Evolutionary conservation across 2,888 invertebrate species (phyloP).

Genomic region (Macaria notata): DNA sequence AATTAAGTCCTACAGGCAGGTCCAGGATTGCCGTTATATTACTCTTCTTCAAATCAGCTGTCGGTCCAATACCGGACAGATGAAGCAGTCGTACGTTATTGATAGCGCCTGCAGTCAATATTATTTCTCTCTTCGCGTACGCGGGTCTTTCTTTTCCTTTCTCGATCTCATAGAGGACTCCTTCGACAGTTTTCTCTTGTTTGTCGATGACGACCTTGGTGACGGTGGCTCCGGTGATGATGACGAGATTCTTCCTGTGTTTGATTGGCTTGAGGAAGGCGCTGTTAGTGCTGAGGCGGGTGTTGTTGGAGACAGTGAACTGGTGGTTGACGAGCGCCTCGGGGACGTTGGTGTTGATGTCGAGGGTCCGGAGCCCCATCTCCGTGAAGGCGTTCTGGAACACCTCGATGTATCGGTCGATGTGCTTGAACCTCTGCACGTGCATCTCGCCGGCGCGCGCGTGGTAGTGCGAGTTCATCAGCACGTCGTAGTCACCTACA

Average conservation of each 20-base stretch:
- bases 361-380: slow-evolving; percentile 67
- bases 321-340: slow-evolving; percentile 74
- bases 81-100: slow-evolving; percentile 72
- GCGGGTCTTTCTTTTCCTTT: slow-evolving; percentile 68
- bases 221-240: slow-evolving; percentile 67
- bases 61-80: slow-evolving; percentile 71
- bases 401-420: slow-evolving; percentile 66
- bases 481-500: slow-evolving; percentile 73
- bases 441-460: slow-evolving; percentile 74
- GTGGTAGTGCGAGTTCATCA: slow-evolving; percentile 73
- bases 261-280: slow-evolving; percentile 69
- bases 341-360: slow-evolving; percentile 68
- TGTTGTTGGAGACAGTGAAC: slow-evolving; percentile 68
- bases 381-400: slow-evolving; percentile 67
- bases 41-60: slow-evolving; percentile 58
- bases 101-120: slow-evolving; percentile 69
- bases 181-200: slow-evolving; percentile 66
- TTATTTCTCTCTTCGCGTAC: slow-evolving; percentile 70
- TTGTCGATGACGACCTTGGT: slow-evolving; percentile 67
- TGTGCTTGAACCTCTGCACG: slow-evolving; percentile 69
- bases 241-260: slow-evolving; percentile 66
- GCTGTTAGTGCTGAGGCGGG: slow-evolving; percentile 68
- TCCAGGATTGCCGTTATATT: slow-evolving; percentile 61
- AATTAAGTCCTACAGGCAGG: slow-evolving; percentile 69
- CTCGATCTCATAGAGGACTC: slow-evolving; percentile 67